These are phyloP conservation scores for Eilema caniola DNA, from an alignment of 2,888 invertebrate genomes.

Conservation along the genomic window DNA sequence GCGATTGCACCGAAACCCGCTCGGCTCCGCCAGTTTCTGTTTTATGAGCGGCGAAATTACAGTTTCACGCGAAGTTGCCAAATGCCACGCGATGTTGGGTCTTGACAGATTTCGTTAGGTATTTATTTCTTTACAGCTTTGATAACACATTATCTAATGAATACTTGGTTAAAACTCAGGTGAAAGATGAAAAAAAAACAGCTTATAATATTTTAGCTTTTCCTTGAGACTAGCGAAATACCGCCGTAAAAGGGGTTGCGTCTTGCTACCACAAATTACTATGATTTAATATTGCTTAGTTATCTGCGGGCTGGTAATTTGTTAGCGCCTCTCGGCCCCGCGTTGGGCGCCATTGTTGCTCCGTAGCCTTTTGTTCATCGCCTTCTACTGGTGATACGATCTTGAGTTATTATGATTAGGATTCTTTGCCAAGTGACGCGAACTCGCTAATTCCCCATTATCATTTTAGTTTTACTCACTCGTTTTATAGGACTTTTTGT, in stretches of 20 bases:
- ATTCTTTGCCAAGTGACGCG: slow-evolving; percentile 85
- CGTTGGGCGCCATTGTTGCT: slow-evolving; percentile 83
- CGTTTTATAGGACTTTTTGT: slow-evolving; percentile 59
- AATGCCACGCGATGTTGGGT: slow-evolving; percentile 69
- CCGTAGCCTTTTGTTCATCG: slow-evolving; percentile 84
- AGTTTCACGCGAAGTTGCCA: slow-evolving; percentile 69
- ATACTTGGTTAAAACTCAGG: not conserved
- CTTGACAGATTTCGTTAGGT: slow-evolving; percentile 72
- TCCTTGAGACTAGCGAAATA: slow-evolving; percentile 68
- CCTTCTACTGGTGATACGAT: slow-evolving; percentile 81
- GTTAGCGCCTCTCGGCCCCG: slow-evolving; percentile 79
- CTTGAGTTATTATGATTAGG: slow-evolving; percentile 87
- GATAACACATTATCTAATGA: not conserved
- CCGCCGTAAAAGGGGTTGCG: slow-evolving; percentile 74
- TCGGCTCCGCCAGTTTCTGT: slow-evolving; percentile 67
- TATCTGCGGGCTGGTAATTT: slow-evolving; percentile 85
- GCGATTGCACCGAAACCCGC: slow-evolving; percentile 72
- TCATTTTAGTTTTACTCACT: slow-evolving; percentile 75
- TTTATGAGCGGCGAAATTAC: slow-evolving; percentile 81
- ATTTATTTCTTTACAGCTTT: slow-evolving; percentile 52
- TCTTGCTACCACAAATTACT: slow-evolving; percentile 85
- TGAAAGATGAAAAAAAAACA: slow-evolving; percentile 50
- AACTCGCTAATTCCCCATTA: slow-evolving; percentile 83
- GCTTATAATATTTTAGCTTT: slow-evolving; percentile 62
- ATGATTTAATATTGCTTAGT: slow-evolving; percentile 87